phyloP scores from a whole-genome alignment of 2,888 invertebrate species.

The Rhabditophanes sp. region DNA sequence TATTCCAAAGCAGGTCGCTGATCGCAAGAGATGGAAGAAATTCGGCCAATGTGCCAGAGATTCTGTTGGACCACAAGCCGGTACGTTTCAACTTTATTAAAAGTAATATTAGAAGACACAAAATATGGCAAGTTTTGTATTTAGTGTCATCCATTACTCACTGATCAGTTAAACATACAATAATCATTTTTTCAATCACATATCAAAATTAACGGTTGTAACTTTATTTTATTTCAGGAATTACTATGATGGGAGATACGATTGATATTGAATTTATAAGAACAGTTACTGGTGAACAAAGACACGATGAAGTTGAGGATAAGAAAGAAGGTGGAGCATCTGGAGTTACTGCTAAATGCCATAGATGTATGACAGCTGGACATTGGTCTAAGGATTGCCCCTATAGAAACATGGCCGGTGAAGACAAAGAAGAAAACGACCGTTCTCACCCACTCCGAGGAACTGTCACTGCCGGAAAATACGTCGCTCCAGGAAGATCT shows the following conservation, averaged over 20 bases:
- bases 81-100: too few species aligned
- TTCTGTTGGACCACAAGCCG: constrained; percentile 78
- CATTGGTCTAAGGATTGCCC: constrained; percentile 98
- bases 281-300: constrained; percentile 44
- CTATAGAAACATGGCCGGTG: constrained; percentile 48
- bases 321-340: constrained; percentile 10
- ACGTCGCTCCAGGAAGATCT: constrained; percentile 1
- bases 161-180: too few species aligned
- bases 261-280: too few species aligned
- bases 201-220: too few species aligned
- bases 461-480: constrained; percentile 1
- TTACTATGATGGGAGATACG: too few species aligned
- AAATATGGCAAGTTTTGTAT: too few species aligned
- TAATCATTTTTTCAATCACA: too few species aligned
- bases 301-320: constrained; percentile 42
- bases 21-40: constrained; percentile 77
- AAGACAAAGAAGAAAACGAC: constrained; percentile 4
- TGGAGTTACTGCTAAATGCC: constrained; percentile 10
- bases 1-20: constrained; percentile 64
- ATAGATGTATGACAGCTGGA: constrained; percentile 51
- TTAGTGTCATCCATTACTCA: too few species aligned
- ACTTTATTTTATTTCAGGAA: too few species aligned
- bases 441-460: not conserved
- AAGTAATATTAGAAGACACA: too few species aligned
- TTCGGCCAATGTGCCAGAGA: constrained; percentile 79